Evolutionary conservation across 2,113 vertebrate species (phyloP).

Genomic region (Corythaixoides concolor): DNA sequence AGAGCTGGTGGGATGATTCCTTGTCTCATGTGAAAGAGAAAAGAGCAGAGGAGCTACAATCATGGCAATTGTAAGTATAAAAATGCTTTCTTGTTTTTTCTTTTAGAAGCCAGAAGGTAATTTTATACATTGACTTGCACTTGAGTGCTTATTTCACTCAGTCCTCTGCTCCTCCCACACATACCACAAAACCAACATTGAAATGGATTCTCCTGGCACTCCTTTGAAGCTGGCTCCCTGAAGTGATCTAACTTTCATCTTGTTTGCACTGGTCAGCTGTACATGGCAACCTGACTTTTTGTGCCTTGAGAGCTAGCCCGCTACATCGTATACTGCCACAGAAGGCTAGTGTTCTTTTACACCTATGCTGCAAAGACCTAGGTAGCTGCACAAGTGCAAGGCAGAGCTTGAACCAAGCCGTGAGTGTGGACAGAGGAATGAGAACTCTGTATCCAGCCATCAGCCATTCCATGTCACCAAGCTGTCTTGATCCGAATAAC

Average conservation of each 20-base stretch:
- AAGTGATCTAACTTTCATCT: not conserved
- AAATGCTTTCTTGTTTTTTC: not conserved
- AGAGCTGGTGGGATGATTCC: not conserved
- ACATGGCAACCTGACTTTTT: not conserved
- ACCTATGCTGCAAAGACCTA: not conserved
- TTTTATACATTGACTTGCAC: not conserved
- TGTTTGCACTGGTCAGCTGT: not conserved
- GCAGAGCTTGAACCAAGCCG: not conserved
- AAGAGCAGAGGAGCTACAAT: not conserved
- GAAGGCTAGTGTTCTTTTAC: not conserved
- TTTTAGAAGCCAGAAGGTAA: not conserved
- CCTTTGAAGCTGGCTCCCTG: not conserved
- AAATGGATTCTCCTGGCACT: not conserved
- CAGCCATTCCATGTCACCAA: not conserved
- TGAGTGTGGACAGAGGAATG: not conserved
- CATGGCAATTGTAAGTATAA: not conserved
- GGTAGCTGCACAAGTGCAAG: not conserved
- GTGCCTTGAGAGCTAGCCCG: not conserved
- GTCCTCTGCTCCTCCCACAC: not conserved
- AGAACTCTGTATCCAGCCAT: not conserved
- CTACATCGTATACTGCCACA: fast-evolving
- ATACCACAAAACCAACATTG: not conserved
- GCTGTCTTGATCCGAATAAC: not conserved
- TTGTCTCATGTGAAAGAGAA: not conserved
- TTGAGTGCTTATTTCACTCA: not conserved